phyloP scores from a whole-genome alignment of 2,888 invertebrate species.

The Cephus pygmeus region DNA sequence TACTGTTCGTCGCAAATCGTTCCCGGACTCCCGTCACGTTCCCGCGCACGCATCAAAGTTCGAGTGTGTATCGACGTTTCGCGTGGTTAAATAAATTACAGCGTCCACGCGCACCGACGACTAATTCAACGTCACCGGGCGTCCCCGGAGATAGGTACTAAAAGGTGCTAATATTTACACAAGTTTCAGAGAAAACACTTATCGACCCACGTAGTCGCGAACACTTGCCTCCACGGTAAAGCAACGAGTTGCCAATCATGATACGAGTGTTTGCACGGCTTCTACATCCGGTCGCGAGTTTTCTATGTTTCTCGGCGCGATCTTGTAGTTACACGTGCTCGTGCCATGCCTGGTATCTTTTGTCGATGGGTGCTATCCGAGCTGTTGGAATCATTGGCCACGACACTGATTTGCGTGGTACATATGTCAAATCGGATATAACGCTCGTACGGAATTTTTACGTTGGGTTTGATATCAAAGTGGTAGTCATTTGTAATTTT shows the following conservation, averaged over 20 bases:
- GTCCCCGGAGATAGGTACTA: constrained; percentile 19
- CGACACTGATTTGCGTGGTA: not conserved
- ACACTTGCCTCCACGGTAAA: constrained; percentile 9
- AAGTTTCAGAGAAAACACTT: constrained; percentile 22
- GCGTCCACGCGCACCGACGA: constrained; percentile 33
- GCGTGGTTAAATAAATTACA: constrained; percentile 43
- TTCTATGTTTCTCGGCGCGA: not conserved
- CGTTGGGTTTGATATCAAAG: not conserved
- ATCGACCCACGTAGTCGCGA: constrained; percentile 27
- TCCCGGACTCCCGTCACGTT: not conserved
- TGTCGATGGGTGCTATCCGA: not conserved
- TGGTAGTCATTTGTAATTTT: not conserved
- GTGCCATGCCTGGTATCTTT: not conserved
- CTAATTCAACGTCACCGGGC: not conserved
- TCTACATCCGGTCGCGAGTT: not conserved
- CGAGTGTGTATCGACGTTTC: not conserved
- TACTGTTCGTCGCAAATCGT: not conserved
- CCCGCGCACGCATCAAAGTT: not conserved
- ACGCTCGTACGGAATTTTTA: not conserved
- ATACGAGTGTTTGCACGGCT: not conserved
- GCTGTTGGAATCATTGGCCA: not conserved
- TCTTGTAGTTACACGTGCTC: not conserved
- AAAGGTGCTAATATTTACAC: constrained; percentile 35
- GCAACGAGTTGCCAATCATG: not conserved
- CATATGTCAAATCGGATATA: not conserved